phyloP scores from a whole-genome alignment of 37 sponge, comb jelly and placozoan genomes.

The Axinella damicornis region DNA sequence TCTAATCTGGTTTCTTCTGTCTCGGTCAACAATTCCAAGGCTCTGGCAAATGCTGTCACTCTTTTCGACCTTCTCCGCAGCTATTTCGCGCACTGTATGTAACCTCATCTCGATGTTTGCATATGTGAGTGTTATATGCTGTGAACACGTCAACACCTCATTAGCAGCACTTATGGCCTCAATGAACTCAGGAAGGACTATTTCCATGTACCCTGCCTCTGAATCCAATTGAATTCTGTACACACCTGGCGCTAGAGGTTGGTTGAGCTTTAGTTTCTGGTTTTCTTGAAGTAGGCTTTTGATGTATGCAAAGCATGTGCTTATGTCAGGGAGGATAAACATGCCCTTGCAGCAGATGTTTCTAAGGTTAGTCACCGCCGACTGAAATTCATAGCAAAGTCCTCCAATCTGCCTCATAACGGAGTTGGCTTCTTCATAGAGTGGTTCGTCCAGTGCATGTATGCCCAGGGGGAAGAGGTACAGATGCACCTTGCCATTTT shows the following conservation, averaged over 20 bases:
- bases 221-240: conserved; percentile 34
- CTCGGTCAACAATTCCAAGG: conserved; percentile 34
- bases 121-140: conserved; percentile 38
- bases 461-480: conserved; percentile 38
- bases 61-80: background rate
- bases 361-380: conserved; percentile 26
- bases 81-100: conserved; percentile 11
- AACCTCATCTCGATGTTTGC: conserved; percentile 12
- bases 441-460: conserved; percentile 39
- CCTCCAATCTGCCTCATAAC: conserved; percentile 48
- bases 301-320: conserved; percentile 54
- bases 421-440: conserved; percentile 59
- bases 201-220: background rate
- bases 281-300: conserved; percentile 41
- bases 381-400: conserved; percentile 24
- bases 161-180: conserved; percentile 43
- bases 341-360: conserved; percentile 41
- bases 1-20: conserved; percentile 36
- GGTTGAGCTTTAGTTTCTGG: conserved; percentile 35
- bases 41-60: conserved; percentile 28
- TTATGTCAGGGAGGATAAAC: conserved; percentile 11
- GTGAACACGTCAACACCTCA: conserved; percentile 43
- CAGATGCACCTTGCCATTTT: conserved; percentile 34
- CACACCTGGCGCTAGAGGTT: conserved; percentile 1
- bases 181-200: conserved; percentile 18